Conservation (phyloP, 2,797 vertebrate genomes). For the Notamacropus eugenii region DNA sequence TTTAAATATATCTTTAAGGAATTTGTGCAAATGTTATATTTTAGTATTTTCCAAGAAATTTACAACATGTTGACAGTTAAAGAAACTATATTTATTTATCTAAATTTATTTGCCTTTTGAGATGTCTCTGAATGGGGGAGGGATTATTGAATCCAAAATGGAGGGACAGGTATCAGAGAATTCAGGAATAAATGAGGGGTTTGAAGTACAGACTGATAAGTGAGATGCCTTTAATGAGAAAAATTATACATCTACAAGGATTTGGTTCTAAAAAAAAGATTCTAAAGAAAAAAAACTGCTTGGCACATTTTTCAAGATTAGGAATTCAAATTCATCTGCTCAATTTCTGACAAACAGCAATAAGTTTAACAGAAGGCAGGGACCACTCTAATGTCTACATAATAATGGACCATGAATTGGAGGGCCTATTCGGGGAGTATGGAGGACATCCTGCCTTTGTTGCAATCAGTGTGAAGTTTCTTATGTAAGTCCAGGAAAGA, state of each 20-base stretch:
- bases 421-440: slow-evolving; percentile 66
- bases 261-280: slow-evolving; percentile 76
- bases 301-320: slow-evolving; percentile 77
- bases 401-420: slow-evolving; percentile 67
- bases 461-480: slow-evolving; percentile 17
- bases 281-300: slow-evolving; percentile 71
- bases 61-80: slow-evolving; percentile 23
- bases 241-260: slow-evolving; percentile 59
- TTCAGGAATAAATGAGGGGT: neutral
- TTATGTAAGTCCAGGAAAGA: slow-evolving; percentile 24
- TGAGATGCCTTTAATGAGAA: slow-evolving; percentile 50
- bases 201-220: slow-evolving; percentile 34
- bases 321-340: slow-evolving; percentile 79
- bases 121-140: neutral
- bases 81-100: slow-evolving; percentile 14
- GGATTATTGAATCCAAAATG: neutral
- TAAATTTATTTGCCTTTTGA: neutral
- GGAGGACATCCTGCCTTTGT: slow-evolving; percentile 1
- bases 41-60: slow-evolving; percentile 33
- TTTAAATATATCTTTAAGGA: slow-evolving; percentile 23
- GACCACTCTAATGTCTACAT: slow-evolving; percentile 71
- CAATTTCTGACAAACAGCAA: slow-evolving; percentile 72
- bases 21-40: slow-evolving; percentile 34
- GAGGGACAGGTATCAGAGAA: neutral
- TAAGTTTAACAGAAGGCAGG: slow-evolving; percentile 75